Evolutionary conservation across 2,888 invertebrate species (phyloP).

Genomic region (Conistra vaccinii): DNA sequence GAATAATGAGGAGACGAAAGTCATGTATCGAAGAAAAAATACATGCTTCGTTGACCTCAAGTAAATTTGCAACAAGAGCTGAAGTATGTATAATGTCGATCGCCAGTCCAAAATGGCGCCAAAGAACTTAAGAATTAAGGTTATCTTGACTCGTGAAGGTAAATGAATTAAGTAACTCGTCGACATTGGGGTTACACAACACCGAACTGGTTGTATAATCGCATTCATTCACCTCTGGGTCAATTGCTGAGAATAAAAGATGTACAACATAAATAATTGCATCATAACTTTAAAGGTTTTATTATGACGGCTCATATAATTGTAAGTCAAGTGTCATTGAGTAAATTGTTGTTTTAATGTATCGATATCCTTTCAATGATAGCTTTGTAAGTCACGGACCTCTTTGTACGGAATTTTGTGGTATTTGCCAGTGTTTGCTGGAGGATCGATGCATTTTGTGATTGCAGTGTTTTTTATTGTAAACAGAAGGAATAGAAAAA

Average conservation of each 20-base stretch:
- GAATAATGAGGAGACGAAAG: background rate
- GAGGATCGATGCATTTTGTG: background rate
- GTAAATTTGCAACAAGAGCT: background rate
- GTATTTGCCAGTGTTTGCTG: background rate
- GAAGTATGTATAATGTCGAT: background rate
- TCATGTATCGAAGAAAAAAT: background rate
- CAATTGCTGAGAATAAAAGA: slow-evolving; percentile 24
- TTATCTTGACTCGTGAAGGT: slow-evolving; percentile 1
- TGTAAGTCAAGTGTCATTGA: background rate
- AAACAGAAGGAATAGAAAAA: too few species aligned
- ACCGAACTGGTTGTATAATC: slow-evolving; percentile 28
- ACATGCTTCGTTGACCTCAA: too few species aligned
- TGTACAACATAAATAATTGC: slow-evolving; percentile 19
- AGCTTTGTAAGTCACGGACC: background rate
- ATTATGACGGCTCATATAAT: background rate
- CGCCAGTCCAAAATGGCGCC: background rate
- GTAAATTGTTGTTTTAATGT: slow-evolving; percentile 1
- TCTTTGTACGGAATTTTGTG: background rate
- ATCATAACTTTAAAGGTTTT: slow-evolving; percentile 1
- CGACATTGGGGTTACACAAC: slow-evolving; percentile 31
- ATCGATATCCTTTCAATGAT: slow-evolving; percentile 1
- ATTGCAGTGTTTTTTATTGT: background rate
- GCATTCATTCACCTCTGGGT: slow-evolving; percentile 37
- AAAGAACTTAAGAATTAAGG: slow-evolving; percentile 15
- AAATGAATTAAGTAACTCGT: slow-evolving; percentile 27